Evolutionary conservation across 2,888 invertebrate genomes (phyloP).

Genomic region (Suillia variegata): DNA sequence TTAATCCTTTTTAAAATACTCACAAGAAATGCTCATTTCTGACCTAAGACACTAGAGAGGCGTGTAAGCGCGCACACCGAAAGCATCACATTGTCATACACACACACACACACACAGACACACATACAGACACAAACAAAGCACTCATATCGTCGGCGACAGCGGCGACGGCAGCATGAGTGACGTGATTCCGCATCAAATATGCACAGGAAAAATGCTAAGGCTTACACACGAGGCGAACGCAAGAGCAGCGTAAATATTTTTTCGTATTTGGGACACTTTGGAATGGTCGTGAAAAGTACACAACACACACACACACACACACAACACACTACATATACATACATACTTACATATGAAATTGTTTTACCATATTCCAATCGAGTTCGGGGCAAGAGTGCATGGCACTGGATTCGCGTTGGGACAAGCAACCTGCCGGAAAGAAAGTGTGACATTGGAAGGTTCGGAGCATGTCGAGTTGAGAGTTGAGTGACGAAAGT

Average conservation of each 20-base stretch:
- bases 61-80: constrained; percentile 35
- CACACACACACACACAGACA: no score
- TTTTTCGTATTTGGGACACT: not conserved
- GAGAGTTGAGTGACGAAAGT: constrained; percentile 21
- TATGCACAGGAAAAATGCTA: not conserved
- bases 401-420: constrained; percentile 21
- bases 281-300: not conserved
- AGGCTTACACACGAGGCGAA: not conserved
- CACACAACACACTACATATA: no score
- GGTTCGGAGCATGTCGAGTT: constrained; percentile 20
- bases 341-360: constrained; percentile 14
- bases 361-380: constrained; percentile 1
- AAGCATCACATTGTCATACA: constrained; percentile 13
- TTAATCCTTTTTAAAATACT: constrained; percentile 18
- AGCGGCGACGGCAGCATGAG: not conserved
- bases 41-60: constrained; percentile 48
- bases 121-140: not conserved
- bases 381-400: no score
- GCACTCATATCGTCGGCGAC: constrained; percentile 6
- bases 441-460: constrained; percentile 46
- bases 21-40: constrained; percentile 33
- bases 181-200: not conserved
- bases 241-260: not conserved
- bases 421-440: constrained; percentile 27
- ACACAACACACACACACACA: constrained; percentile 15